phyloP scores from a whole-genome alignment of 1,140 invertebrate genomes.

The Hormaphis cornu region DNA sequence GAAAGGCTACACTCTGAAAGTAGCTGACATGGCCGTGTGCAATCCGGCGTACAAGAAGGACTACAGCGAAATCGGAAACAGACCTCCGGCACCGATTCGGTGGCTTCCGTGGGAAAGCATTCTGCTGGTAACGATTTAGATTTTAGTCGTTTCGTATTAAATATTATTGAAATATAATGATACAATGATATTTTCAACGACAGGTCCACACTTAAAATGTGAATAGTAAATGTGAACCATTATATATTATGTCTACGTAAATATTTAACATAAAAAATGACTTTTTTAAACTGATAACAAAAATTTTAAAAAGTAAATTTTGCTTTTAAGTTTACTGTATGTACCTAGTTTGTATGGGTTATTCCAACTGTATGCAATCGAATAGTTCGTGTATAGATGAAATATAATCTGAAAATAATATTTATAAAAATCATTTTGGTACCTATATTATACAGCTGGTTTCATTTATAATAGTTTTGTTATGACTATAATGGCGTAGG shows the following conservation, averaged over 20 bases:
- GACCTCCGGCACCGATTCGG: constrained; percentile 58
- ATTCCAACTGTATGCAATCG: too few species aligned
- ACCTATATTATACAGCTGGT: too few species aligned
- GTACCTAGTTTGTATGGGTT: too few species aligned
- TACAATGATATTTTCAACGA: background rate
- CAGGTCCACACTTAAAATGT: background rate
- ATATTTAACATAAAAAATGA: too few species aligned
- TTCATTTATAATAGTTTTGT: too few species aligned
- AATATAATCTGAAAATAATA: too few species aligned
- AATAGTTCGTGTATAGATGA: too few species aligned
- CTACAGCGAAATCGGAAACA: constrained; percentile 45
- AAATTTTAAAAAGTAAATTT: too few species aligned
- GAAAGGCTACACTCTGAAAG: constrained; percentile 65
- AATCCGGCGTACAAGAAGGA: constrained; percentile 43
- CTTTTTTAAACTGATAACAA: too few species aligned
- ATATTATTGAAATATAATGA: background rate
- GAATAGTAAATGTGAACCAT: background rate
- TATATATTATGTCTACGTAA: background rate
- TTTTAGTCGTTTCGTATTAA: background rate
- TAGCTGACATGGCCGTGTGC: constrained; percentile 54
- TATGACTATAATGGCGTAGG: too few species aligned
- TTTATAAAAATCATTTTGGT: too few species aligned
- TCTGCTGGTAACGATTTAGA: constrained; percentile 53
- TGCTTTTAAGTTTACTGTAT: too few species aligned
- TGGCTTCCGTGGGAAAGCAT: constrained; percentile 80